phyloP scores from a whole-genome alignment of 2,888 invertebrate species.

The Pyrrhosoma nymphula region DNA sequence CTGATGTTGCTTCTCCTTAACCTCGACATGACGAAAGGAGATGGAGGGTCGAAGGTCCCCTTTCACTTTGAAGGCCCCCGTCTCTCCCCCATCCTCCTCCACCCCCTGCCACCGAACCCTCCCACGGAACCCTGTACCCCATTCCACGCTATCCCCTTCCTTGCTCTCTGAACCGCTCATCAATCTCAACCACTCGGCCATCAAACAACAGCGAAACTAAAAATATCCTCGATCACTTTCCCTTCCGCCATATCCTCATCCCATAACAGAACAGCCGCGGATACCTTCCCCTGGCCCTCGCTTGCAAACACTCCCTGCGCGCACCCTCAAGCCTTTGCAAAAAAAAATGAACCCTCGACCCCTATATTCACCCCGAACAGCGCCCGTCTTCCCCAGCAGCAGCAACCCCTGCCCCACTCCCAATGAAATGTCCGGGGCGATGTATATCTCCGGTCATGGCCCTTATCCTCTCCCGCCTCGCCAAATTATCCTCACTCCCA shows the following conservation, averaged over 20 bases:
- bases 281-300: not conserved
- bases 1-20: too few species aligned
- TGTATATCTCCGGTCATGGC: not conserved
- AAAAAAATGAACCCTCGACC: not conserved
- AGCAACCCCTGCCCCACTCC: not conserved
- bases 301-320: not conserved
- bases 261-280: constrained; percentile 1
- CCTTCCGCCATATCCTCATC: constrained; percentile 41
- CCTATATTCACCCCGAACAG: not conserved
- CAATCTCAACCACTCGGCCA: constrained; percentile 49
- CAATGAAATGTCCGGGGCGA: not conserved
- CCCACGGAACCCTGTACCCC: not conserved
- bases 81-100: not conserved
- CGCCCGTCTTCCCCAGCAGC: not conserved
- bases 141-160: not conserved
- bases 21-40: too few species aligned
- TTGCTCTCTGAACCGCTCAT: not conserved
- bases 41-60: not conserved
- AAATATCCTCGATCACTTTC: constrained; percentile 40
- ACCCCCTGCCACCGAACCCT: not conserved
- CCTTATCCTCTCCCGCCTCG: not conserved
- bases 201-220: constrained; percentile 47
- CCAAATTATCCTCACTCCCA: not conserved
- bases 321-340: not conserved
- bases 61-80: not conserved